These are phyloP conservation scores for Plebejus argus DNA, from an alignment of 2,888 invertebrate genomes.

Conservation along the genomic window DNA sequence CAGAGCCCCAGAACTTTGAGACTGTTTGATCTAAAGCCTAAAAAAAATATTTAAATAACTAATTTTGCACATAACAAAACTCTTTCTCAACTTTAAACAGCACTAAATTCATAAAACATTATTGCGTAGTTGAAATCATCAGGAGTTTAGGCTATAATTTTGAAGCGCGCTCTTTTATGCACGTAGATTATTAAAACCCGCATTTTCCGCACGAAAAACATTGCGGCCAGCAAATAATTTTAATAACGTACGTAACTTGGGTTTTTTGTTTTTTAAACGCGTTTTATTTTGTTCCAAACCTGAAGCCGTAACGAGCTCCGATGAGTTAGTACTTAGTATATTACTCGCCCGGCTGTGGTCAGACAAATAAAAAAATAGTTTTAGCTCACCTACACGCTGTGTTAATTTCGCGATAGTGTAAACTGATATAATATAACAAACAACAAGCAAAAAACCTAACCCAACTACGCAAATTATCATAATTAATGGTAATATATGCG, in stretches of 20 bases:
- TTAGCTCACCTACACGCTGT: not conserved
- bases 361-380: not conserved
- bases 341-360: not conserved
- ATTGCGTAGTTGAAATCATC: not conserved
- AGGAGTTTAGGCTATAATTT: not conserved
- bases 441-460: too few relatives aligned
- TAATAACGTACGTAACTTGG: not conserved
- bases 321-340: constrained; percentile 12
- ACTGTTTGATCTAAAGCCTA: too few relatives aligned
- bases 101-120: not conserved
- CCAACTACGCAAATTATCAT: too few relatives aligned
- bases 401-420: not conserved
- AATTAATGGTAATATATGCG: too few relatives aligned
- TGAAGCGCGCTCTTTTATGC: not conserved
- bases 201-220: constrained; percentile 8
- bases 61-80: too few relatives aligned
- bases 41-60: too few relatives aligned
- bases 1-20: too few relatives aligned
- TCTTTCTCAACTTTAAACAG: not conserved
- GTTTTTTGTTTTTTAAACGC: not conserved
- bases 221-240: constrained; percentile 5
- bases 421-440: too few relatives aligned
- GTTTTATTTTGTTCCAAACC: constrained; percentile 1
- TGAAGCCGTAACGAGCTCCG: not conserved
- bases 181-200: constrained; percentile 11